Percentiles rank a stretch among this genome's conserved stretches.
These are phyloP conservation scores for Brachylomia viminalis DNA, from an alignment of 2,888 invertebrate genomes.

Conservation along the genomic window DNA sequence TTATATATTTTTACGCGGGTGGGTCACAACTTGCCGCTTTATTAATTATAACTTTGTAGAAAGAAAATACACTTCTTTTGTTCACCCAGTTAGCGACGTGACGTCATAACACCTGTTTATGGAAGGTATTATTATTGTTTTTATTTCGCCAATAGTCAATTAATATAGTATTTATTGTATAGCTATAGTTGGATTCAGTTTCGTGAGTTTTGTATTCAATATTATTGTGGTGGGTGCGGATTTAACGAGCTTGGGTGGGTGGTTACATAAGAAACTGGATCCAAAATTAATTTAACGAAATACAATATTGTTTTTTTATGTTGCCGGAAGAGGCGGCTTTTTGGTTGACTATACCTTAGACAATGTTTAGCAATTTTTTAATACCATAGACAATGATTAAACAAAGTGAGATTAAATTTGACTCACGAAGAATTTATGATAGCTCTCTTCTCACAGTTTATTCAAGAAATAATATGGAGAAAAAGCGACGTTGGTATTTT, in stretches of 20 bases:
- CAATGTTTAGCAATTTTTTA: conserved; percentile 73
- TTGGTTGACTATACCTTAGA: conserved; percentile 75
- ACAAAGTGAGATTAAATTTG: conserved; percentile 63
- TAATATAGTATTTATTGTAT: conserved; percentile 79
- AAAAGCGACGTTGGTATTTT: conserved; percentile 83
- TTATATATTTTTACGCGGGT: conserved; percentile 67
- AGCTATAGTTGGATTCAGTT: conserved; percentile 75
- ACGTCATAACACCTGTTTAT: conserved; percentile 66
- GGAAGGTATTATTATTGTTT: conserved; percentile 71
- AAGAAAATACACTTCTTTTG: conserved; percentile 77
- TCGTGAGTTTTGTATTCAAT: conserved; percentile 58
- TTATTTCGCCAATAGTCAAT: conserved; percentile 79
- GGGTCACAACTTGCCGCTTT: conserved; percentile 62
- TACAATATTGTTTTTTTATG: conserved; percentile 73
- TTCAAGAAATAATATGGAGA: conserved; percentile 65
- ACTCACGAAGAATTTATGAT: conserved; percentile 63
- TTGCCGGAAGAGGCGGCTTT: conserved; percentile 77
- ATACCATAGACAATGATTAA: conserved; percentile 76
- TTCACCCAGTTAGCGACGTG: conserved; percentile 72
- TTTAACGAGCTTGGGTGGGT: conserved; percentile 48
- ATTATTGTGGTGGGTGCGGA: conserved; percentile 49
- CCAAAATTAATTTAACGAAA: conserved; percentile 70
- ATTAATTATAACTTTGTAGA: conserved; percentile 73
- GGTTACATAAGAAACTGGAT: conserved; percentile 71
- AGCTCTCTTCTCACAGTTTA: conserved; percentile 70